A percentile compares a stretch with the other conserved stretches of the same genome.
phyloP scores from a whole-genome alignment of 2,888 invertebrate genomes.

The Caenorhabditis uteleia region DNA sequence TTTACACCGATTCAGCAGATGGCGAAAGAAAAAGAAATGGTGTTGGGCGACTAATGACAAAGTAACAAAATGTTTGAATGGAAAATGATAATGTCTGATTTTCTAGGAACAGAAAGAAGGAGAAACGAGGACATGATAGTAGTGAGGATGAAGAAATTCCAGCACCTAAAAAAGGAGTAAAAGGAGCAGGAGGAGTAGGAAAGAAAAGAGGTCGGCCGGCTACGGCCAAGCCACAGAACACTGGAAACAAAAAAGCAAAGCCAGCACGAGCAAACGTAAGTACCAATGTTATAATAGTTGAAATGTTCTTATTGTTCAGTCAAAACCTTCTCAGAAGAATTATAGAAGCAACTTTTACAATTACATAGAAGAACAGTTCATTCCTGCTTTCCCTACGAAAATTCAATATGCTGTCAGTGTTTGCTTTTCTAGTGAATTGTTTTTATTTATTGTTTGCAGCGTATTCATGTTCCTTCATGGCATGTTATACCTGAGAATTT shows the following conservation, averaged over 20 bases:
- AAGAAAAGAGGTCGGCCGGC: constrained; percentile 13
- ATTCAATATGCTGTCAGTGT: constrained; percentile 11
- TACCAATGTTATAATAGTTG: background rate
- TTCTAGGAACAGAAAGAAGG: background rate
- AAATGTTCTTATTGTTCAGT: too few relatives aligned
- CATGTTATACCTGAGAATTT: constrained; percentile 8
- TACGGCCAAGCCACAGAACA: constrained; percentile 1
- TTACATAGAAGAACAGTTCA: constrained; percentile 3
- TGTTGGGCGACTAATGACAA: background rate
- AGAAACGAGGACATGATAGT: background rate
- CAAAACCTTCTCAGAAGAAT: too few relatives aligned
- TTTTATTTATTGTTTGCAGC: constrained; percentile 4
- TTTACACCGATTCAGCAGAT: constrained; percentile 1
- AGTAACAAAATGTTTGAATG: background rate
- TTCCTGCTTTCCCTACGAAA: background rate
- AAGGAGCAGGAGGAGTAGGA: too few relatives aligned
- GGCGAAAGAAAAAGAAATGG: constrained; percentile 17
- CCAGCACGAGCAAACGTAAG: background rate
- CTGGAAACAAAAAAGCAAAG: background rate
- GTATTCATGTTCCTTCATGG: constrained; percentile 17
- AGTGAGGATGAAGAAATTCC: constrained; percentile 8
- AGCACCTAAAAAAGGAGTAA: too few relatives aligned
- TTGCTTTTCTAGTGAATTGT: background rate
- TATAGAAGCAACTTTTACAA: too few relatives aligned
- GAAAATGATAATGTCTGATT: background rate